Conservation (phyloP, 2,888 invertebrate species). For the Rotaria sp. region DNA sequence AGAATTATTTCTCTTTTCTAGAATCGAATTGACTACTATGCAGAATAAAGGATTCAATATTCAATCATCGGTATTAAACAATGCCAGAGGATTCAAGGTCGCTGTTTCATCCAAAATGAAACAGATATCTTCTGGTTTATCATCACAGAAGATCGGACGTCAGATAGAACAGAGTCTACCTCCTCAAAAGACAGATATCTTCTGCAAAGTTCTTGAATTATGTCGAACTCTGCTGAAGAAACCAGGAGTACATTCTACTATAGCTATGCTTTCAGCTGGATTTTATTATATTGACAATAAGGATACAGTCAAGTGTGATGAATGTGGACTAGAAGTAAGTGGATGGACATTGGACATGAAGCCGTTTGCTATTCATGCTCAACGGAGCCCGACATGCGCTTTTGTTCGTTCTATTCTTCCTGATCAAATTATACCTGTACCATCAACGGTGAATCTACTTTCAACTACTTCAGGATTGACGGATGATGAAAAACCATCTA, state of each 20-base stretch:
- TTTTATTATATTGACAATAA: not conserved
- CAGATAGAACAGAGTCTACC: too few relatives aligned
- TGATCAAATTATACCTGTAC: not conserved
- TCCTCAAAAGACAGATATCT: not conserved
- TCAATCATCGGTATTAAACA: too few relatives aligned
- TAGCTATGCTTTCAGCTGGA: not conserved
- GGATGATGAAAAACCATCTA: not conserved
- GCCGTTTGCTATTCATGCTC: not conserved
- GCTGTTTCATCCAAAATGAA: too few relatives aligned
- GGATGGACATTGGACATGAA: not conserved
- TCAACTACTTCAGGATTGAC: not conserved
- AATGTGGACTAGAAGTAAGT: not conserved
- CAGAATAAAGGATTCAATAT: too few relatives aligned
- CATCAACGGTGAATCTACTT: not conserved
- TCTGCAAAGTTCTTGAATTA: too few relatives aligned
- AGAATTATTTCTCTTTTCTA: too few relatives aligned
- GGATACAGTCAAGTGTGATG: not conserved
- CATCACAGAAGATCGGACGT: too few relatives aligned
- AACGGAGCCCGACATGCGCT: not conserved
- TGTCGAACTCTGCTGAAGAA: not conserved
- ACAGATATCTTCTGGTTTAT: too few relatives aligned
- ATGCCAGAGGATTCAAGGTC: too few relatives aligned
- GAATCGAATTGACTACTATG: too few relatives aligned
- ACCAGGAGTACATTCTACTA: not conserved
- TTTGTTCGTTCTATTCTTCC: not conserved